These are phyloP conservation scores for Drosophila kepulauana DNA, from an alignment of 1,140 invertebrate species.

Conservation along the genomic window DNA sequence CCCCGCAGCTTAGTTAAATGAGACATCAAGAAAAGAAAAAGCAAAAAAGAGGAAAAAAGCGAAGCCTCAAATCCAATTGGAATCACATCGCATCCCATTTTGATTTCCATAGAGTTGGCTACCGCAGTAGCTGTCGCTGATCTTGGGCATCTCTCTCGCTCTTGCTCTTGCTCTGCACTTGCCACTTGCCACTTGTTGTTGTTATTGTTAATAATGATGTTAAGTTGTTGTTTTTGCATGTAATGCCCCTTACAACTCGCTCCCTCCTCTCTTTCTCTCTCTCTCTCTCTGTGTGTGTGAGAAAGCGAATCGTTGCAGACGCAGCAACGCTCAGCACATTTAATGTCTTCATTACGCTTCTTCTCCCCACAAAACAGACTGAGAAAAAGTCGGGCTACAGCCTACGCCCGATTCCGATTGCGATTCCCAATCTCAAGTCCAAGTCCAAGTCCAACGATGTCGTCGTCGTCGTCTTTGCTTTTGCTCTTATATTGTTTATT, in stretches of 20 bases:
- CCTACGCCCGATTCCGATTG: conserved; percentile 18
- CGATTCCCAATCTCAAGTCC: too few species aligned
- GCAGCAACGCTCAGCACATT: conserved; percentile 23
- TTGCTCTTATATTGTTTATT: conserved; percentile 79
- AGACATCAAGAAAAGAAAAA: conserved; percentile 61
- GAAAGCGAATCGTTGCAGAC: conserved; percentile 36
- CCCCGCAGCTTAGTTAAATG: conserved; percentile 79
- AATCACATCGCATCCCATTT: conserved; percentile 16
- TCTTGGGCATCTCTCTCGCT: not conserved
- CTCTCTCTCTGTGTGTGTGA: conserved; percentile 20
- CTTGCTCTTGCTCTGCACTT: conserved; percentile 19
- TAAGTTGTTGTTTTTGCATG: conserved; percentile 74
- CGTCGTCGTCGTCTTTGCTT: conserved; percentile 31
- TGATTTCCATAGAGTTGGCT: conserved; percentile 38
- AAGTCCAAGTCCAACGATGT: not conserved
- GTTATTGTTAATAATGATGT: conserved; percentile 82
- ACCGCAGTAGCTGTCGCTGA: conserved; percentile 50
- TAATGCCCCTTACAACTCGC: conserved; percentile 27
- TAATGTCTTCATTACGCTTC: conserved; percentile 78
- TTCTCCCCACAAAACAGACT: conserved; percentile 31
- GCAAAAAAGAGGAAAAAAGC: too few species aligned
- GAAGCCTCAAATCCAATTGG: conserved; percentile 24
- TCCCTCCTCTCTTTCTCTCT: not conserved
- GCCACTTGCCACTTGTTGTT: conserved; percentile 66
- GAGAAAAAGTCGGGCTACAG: conserved; percentile 9